Evolutionary conservation across 1,140 invertebrate genomes (phyloP).

Genomic region (Sinonovacula constricta): DNA sequence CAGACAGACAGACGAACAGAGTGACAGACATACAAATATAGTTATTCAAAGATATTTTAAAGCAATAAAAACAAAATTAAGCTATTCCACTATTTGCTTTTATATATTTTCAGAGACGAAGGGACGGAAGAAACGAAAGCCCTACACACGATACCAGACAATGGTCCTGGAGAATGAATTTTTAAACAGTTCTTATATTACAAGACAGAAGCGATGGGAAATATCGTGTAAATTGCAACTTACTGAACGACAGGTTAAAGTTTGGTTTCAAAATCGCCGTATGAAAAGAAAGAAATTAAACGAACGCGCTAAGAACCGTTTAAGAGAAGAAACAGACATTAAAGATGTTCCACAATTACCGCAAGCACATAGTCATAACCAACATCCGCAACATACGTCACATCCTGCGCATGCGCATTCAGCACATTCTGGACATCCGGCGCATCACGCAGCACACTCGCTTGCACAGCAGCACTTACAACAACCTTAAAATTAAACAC

Average conservation of each 20-base stretch:
- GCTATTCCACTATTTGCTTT: no score
- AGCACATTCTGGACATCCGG: no score
- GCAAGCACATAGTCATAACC: conserved; percentile 52
- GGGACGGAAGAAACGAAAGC: conserved; percentile 85
- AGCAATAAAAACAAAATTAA: no score
- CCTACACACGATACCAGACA: conserved; percentile 94
- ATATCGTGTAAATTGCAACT: conserved; percentile 93
- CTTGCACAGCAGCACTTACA: conserved; percentile 47
- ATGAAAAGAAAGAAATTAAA: conserved; percentile 98
- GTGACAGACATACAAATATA: no score
- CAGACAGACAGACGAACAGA: no score
- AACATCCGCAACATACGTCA: conserved; percentile 52
- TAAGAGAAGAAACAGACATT: conserved; percentile 61
- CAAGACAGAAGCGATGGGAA: conserved; percentile 88
- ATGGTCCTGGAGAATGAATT: conserved; percentile 84
- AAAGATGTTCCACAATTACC: conserved; percentile 54
- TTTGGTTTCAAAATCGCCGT: conserved; percentile 92
- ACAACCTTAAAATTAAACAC: not conserved
- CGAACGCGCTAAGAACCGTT: conserved; percentile 68
- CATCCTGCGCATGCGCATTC: conserved; percentile 33
- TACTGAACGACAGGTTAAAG: conserved; percentile 91
- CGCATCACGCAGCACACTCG: not conserved
- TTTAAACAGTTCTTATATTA: conserved; percentile 84
- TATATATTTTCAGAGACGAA: conserved; percentile 73
- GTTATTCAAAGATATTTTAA: no score